phyloP scores from a whole-genome alignment of 2,888 invertebrate genomes.

The Ophion obscuratus region DNA sequence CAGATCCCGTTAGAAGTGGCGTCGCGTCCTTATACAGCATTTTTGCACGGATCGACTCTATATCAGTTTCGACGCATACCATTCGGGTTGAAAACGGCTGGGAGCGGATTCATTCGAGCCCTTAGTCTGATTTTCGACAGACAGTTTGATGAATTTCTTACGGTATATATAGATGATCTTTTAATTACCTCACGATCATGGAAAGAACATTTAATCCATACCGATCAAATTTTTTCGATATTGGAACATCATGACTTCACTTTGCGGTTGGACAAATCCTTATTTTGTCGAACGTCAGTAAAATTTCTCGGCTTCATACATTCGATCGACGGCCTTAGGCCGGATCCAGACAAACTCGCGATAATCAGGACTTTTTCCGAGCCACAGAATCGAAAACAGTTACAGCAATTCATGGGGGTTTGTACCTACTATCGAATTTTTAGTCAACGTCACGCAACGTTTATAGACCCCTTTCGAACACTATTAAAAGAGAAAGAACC shows the following conservation, averaged over 20 bases:
- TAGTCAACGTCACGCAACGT: too few species aligned
- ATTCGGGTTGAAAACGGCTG: slow-evolving; percentile 52
- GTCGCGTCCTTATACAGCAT: slow-evolving; percentile 63
- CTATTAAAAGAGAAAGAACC: slow-evolving; percentile 24
- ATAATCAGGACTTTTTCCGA: slow-evolving; percentile 69
- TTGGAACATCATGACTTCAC: slow-evolving; percentile 67
- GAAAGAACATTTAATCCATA: slow-evolving; percentile 70
- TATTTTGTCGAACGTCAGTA: slow-evolving; percentile 58
- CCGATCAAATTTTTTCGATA: slow-evolving; percentile 66
- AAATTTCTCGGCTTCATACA: slow-evolving; percentile 54
- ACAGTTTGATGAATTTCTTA: slow-evolving; percentile 66
- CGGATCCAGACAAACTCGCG: slow-evolving; percentile 57
- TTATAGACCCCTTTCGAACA: slow-evolving; percentile 45
- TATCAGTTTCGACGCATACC: slow-evolving; percentile 77
- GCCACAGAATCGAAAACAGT: slow-evolving; percentile 69
- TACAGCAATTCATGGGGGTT: slow-evolving; percentile 49
- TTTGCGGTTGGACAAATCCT: slow-evolving; percentile 70
- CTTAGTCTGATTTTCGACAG: too few species aligned
- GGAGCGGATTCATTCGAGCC: too few species aligned
- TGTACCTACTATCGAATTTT: too few species aligned
- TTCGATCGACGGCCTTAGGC: slow-evolving; percentile 23
- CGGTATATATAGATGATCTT: slow-evolving; percentile 76
- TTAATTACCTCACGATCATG: slow-evolving; percentile 71
- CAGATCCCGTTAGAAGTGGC: slow-evolving; percentile 39
- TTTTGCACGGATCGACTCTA: slow-evolving; percentile 66